A percentile compares a stretch with the other conserved stretches of the same genome.
Conservation (phyloP, 2,888 invertebrate genomes). For the Strigamia crassipes region DNA sequence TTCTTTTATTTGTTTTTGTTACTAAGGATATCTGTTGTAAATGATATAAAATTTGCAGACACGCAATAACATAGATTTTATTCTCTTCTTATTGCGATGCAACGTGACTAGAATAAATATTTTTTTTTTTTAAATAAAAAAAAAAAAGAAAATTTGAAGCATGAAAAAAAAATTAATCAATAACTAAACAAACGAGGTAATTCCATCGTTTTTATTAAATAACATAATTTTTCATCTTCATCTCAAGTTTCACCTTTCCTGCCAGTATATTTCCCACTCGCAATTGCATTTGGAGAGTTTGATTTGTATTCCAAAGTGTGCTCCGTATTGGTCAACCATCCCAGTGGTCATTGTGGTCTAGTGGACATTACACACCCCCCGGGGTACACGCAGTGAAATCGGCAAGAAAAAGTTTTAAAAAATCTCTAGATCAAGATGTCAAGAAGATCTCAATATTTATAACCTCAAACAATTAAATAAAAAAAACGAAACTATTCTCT, state of each 20-base stretch:
- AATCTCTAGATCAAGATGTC: not conserved
- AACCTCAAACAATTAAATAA: not conserved
- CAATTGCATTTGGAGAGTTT: not conserved
- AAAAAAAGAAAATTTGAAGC: not conserved
- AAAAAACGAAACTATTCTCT: not conserved
- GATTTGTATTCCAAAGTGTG: slow-evolving; percentile 10
- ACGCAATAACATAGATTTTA: not conserved
- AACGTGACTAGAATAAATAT: not conserved
- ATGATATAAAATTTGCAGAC: not conserved
- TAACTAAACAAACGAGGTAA: not conserved
- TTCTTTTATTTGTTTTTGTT: not conserved
- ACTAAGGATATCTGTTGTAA: not conserved
- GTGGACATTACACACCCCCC: not conserved
- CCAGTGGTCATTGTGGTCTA: slow-evolving; percentile 1
- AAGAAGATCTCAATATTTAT: not conserved
- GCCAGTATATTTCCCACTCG: not conserved
- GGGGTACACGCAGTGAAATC: not conserved
- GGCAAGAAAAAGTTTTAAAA: not conserved
- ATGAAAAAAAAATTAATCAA: not conserved
- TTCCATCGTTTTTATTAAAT: not conserved
- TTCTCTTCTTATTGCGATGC: not conserved
- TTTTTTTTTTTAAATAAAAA: not conserved
- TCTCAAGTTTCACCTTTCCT: not conserved
- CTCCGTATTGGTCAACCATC: not conserved
- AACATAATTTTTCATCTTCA: too few species aligned